Evolutionary conservation across 2,113 vertebrate genomes (phyloP).

Genomic region (Rattus rattus): DNA sequence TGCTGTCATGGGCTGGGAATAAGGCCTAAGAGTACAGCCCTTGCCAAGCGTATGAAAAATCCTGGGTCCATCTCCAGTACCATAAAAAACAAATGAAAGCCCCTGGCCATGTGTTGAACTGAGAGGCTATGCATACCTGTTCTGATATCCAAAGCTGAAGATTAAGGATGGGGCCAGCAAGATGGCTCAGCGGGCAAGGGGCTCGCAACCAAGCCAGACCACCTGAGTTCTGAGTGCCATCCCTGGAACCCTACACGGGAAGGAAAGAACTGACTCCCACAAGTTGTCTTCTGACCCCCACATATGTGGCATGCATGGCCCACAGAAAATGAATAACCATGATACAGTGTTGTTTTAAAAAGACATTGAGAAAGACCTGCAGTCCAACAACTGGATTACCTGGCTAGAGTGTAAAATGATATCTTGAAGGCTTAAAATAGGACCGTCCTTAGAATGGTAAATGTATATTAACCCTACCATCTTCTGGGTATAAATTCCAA

Average conservation of each 20-base stretch:
- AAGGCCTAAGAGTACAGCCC: background rate
- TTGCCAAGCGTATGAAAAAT: background rate
- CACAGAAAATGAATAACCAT: no score
- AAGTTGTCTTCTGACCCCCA: background rate
- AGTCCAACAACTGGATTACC: no score
- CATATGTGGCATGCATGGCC: no score
- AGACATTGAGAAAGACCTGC: background rate
- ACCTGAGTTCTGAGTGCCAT: background rate
- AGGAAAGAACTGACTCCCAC: background rate
- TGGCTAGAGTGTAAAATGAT: background rate
- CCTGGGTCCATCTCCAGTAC: background rate
- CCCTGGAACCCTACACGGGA: background rate
- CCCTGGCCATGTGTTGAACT: background rate
- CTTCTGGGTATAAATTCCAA: background rate
- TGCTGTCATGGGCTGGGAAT: background rate
- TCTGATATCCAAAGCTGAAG: background rate
- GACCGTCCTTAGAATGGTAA: background rate
- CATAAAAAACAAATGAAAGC: background rate
- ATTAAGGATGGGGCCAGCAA: background rate
- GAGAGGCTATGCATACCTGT: background rate
- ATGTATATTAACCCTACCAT: background rate
- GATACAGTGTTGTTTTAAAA: background rate
- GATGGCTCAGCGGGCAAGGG: background rate
- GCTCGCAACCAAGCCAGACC: background rate
- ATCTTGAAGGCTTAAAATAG: background rate